These are phyloP conservation scores for Lasioglossum figueresi DNA, from an alignment of 2,888 invertebrate genomes.

Conservation along the genomic window DNA sequence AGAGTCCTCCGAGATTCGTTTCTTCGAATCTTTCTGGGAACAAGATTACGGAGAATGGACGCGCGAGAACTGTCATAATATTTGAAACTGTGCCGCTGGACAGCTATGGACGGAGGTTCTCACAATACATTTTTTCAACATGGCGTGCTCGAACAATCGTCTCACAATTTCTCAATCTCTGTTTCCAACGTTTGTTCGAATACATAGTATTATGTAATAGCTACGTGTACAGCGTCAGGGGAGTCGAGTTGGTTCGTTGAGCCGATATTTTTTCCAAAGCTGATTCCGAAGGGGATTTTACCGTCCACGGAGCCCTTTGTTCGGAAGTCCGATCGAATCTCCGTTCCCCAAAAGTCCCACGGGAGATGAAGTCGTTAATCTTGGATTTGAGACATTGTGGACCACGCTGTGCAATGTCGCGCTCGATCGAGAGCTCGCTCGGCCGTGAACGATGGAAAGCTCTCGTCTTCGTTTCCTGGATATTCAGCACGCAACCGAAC, in stretches of 20 bases:
- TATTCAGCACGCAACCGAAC: conserved; percentile 33
- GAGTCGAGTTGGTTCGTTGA: background rate
- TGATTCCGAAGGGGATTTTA: background rate
- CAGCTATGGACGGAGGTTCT: too few species aligned
- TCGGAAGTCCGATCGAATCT: background rate
- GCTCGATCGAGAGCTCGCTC: conserved; percentile 55
- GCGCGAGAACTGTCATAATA: background rate
- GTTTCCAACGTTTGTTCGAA: too few species aligned
- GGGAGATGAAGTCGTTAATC: conserved; percentile 56
- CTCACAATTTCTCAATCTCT: too few species aligned
- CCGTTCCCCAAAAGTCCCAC: conserved; percentile 49
- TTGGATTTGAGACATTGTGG: conserved; percentile 60
- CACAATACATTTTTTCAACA: background rate
- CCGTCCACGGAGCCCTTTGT: background rate
- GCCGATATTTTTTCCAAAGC: background rate
- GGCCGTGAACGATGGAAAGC: conserved; percentile 61
- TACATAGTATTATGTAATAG: too few species aligned
- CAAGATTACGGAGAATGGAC: background rate
- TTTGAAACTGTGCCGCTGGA: background rate
- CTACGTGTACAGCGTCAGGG: background rate
- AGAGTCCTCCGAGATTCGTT: background rate
- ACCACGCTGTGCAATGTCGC: conserved; percentile 51
- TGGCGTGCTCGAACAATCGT: background rate
- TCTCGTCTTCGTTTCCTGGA: conserved; percentile 52
- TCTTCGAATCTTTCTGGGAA: background rate